Conservation (phyloP, 2,888 invertebrate genomes). For the Diarsia rubi region DNA sequence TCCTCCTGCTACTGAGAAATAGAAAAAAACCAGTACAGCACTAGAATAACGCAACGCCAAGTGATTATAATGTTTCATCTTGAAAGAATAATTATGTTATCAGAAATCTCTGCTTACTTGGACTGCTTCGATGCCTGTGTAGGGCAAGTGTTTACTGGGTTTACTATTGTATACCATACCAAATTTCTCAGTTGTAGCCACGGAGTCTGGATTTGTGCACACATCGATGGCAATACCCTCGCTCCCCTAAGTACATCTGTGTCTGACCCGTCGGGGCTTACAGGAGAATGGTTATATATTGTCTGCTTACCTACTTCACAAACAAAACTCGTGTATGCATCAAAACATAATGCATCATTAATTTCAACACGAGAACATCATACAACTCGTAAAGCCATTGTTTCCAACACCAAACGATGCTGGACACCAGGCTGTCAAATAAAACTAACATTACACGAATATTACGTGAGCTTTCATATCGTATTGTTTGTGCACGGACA, state of each 20-base stretch:
- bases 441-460: slow-evolving; percentile 36
- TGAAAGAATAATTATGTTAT: background rate
- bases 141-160: no score
- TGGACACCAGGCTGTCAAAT: slow-evolving; percentile 26
- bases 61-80: background rate
- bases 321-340: background rate
- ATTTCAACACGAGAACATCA: slow-evolving; percentile 9
- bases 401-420: slow-evolving; percentile 22
- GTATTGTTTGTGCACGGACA: slow-evolving; percentile 34
- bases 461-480: slow-evolving; percentile 26
- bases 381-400: slow-evolving; percentile 29
- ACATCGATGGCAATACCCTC: no score
- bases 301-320: background rate
- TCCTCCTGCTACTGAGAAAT: background rate
- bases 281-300: no score
- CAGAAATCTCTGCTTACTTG: no score
- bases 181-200: no score
- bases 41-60: background rate
- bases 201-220: no score
- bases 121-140: no score
- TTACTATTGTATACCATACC: no score
- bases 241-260: no score
- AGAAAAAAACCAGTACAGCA: background rate
- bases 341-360: slow-evolving; percentile 10
- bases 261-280: no score